These are phyloP conservation scores for Solea senegalensis DNA, from an alignment of 2,113 vertebrate genomes.

Conservation along the genomic window DNA sequence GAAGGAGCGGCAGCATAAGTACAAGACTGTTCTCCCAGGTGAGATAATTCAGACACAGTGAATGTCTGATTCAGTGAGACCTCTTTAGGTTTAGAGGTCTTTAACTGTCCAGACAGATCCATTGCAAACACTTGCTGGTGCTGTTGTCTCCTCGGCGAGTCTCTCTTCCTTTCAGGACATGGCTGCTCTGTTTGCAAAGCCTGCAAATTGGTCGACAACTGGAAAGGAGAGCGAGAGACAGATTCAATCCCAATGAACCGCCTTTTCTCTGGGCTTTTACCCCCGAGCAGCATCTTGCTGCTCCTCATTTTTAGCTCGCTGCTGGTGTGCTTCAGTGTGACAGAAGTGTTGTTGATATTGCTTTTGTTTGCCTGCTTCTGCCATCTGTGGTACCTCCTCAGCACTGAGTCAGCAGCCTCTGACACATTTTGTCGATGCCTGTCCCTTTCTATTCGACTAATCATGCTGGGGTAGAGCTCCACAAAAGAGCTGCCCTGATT, in stretches of 20 bases:
- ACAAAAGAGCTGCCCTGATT: slow-evolving; percentile 59
- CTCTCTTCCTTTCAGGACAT: slow-evolving; percentile 26
- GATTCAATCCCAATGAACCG: neutral
- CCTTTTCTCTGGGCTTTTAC: slow-evolving; percentile 4
- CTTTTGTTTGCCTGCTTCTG: slow-evolving; percentile 44
- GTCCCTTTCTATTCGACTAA: slow-evolving; percentile 65
- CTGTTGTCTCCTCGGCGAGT: neutral
- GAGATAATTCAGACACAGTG: slow-evolving; percentile 15
- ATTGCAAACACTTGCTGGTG: slow-evolving; percentile 35
- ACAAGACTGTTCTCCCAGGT: neutral
- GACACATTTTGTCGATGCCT: slow-evolving; percentile 56
- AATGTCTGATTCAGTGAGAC: slow-evolving; percentile 42
- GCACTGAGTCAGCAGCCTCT: slow-evolving; percentile 53
- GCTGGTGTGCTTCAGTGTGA: neutral
- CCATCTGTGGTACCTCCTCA: slow-evolving; percentile 70
- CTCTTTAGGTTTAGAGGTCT: neutral
- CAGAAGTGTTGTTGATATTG: slow-evolving; percentile 18
- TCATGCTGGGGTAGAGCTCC: slow-evolving; percentile 78
- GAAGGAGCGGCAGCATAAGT: slow-evolving; percentile 14
- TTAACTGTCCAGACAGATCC: slow-evolving; percentile 32
- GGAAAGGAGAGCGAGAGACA: neutral
- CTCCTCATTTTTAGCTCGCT: neutral
- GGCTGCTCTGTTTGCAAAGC: neutral
- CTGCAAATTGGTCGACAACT: neutral
- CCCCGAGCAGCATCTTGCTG: neutral